Percentiles rank a stretch among this genome's conserved stretches.
Evolutionary conservation across 2,797 vertebrate species (phyloP).

Genomic region (Halcyon chelicuti): DNA sequence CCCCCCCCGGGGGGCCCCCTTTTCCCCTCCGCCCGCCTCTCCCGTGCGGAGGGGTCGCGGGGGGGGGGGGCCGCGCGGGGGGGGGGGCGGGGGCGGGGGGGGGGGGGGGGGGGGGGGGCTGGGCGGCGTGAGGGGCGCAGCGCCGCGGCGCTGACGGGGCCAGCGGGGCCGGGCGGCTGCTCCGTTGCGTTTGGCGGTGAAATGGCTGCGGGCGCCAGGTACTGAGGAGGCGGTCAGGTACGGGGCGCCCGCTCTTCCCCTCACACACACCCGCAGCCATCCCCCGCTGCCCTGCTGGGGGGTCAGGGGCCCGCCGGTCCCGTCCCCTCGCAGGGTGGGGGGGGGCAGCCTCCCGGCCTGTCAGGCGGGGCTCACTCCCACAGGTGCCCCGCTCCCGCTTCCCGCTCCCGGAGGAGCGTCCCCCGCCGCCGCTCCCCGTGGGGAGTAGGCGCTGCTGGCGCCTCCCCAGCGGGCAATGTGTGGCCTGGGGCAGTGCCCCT

Average conservation of each 20-base stretch:
- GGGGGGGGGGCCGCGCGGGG: not conserved
- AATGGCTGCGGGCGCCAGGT: conserved; percentile 19
- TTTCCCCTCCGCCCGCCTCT: no score
- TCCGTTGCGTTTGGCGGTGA: not conserved
- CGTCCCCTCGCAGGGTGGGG: not conserved
- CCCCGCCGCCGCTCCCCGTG: no score
- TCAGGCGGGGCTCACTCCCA: not conserved
- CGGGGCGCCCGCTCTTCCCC: not conserved
- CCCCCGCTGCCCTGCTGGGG: no score
- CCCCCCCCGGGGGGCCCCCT: no score
- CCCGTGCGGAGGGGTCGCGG: no score
- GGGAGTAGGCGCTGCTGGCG: not conserved
- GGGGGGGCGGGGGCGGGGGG: not conserved
- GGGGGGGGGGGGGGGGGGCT: not conserved
- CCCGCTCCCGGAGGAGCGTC: not conserved
- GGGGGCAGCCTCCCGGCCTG: not conserved
- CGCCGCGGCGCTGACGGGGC: not conserved
- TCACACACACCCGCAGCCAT: no score
- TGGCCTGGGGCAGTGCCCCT: not conserved
- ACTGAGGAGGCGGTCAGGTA: not conserved
- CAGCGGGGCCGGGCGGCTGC: rapidly evolving
- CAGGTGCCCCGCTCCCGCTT: not conserved
- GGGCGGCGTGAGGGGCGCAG: not conserved
- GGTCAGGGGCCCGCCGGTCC: not conserved
- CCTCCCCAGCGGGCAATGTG: not conserved